These are phyloP conservation scores for Lydus trimaculatus DNA, from an alignment of 2,888 invertebrate species.

Conservation along the genomic window DNA sequence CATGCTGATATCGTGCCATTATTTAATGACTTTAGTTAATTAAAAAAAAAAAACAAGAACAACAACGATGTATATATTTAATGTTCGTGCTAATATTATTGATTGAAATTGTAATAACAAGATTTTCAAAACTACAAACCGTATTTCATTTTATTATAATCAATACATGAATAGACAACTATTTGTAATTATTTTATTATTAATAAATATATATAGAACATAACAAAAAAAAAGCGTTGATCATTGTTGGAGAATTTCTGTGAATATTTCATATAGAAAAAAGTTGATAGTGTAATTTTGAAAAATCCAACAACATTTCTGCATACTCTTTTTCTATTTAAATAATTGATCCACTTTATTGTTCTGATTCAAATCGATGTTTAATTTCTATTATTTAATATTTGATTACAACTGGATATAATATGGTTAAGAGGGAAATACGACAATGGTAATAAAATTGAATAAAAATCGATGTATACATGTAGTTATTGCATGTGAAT, in stretches of 20 bases:
- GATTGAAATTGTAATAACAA: not conserved
- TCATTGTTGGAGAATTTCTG: not conserved
- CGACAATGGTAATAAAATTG: not conserved
- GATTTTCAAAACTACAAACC: conserved; percentile 7
- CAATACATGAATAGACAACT: not conserved
- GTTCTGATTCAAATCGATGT: conserved; percentile 9
- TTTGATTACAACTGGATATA: conserved; percentile 15
- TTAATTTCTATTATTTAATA: conserved; percentile 24
- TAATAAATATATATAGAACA: not conserved
- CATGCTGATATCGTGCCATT: conserved; percentile 47
- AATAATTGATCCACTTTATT: not conserved
- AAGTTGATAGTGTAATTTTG: conserved; percentile 6
- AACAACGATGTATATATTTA: conserved; percentile 13
- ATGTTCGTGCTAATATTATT: conserved; percentile 25
- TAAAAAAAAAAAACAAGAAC: conserved; percentile 35
- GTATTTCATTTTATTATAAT: not conserved
- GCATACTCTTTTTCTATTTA: not conserved
- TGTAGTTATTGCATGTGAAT: conserved; percentile 30
- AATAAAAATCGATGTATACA: conserved; percentile 7
- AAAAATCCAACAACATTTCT: conserved; percentile 3
- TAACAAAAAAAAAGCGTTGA: not conserved
- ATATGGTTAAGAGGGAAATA: conserved; percentile 5
- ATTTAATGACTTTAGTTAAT: conserved; percentile 46
- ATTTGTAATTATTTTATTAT: not conserved
- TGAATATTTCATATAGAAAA: not conserved